phyloP scores from a whole-genome alignment of 1,140 invertebrate species.

The Drosophila pandora region DNA sequence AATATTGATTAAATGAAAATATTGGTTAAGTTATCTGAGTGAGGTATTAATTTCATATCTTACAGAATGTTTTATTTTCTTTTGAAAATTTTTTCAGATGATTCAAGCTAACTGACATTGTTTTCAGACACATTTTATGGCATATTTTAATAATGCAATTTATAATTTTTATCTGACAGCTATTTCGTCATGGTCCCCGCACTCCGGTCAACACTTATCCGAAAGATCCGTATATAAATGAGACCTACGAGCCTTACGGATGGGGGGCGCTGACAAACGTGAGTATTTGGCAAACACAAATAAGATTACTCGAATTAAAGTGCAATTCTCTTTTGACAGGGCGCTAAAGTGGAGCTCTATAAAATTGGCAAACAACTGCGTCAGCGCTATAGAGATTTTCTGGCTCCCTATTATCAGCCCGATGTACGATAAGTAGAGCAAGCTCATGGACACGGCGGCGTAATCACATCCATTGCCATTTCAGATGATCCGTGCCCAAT shows the following conservation, averaged over 20 bases:
- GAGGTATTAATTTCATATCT: neutral
- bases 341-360: slow-evolving; percentile 85
- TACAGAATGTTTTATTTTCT: neutral
- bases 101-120: neutral
- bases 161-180: slow-evolving; percentile 77
- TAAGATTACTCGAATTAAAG: slow-evolving; percentile 6
- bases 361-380: slow-evolving; percentile 86
- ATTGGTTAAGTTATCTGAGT: neutral
- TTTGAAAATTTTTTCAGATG: neutral
- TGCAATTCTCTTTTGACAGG: slow-evolving; percentile 30
- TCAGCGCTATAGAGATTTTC: slow-evolving; percentile 86
- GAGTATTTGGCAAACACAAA: slow-evolving; percentile 76
- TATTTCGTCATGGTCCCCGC: slow-evolving; percentile 91
- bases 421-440: slow-evolving; percentile 79
- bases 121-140: neutral
- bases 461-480: slow-evolving; percentile 11
- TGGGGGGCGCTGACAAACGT: slow-evolving; percentile 92
- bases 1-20: neutral
- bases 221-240: slow-evolving; percentile 89
- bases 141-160: neutral
- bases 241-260: slow-evolving; percentile 88
- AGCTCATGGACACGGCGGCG: neutral
- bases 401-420: slow-evolving; percentile 85
- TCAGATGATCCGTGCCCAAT: slow-evolving; percentile 86
- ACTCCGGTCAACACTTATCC: slow-evolving; percentile 91